A percentile compares a stretch with the other conserved stretches of the same genome.
Conservation (phyloP, 2,797 vertebrate species). For the Tauraco hartlaubi region DNA sequence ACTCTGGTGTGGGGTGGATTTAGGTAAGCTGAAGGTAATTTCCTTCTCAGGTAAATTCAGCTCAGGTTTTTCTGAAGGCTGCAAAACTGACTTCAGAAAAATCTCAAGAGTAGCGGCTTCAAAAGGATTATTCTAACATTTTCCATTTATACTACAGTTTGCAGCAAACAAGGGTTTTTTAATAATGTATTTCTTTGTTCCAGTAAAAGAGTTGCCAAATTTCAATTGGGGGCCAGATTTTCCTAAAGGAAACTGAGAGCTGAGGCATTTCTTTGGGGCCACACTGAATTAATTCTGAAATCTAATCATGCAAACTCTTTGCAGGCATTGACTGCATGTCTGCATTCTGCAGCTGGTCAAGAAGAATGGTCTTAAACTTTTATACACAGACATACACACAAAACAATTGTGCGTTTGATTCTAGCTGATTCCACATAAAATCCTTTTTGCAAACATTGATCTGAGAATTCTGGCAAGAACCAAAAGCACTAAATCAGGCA, state of each 20-base stretch:
- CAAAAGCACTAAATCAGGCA: background rate
- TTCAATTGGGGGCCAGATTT: background rate
- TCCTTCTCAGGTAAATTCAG: background rate
- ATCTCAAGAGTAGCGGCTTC: background rate
- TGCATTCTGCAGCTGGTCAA: background rate
- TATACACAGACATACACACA: background rate
- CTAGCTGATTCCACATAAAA: background rate
- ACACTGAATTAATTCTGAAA: background rate
- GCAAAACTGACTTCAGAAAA: background rate
- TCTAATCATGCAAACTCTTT: background rate
- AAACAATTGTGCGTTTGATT: background rate
- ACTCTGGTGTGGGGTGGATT: background rate
- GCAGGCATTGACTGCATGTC: background rate
- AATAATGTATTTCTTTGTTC: background rate
- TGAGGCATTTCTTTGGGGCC: background rate
- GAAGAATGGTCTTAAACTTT: background rate
- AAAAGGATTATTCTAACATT: background rate
- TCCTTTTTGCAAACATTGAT: background rate
- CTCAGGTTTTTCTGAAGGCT: background rate
- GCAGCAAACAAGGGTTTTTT: background rate
- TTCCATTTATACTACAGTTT: background rate
- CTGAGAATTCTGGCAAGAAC: background rate
- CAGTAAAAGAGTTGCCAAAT: background rate
- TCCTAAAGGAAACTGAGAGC: background rate
- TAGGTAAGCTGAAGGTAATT: constrained; percentile 18